phyloP scores from a whole-genome alignment of 2,888 invertebrate genomes.

The Molorchus minor region DNA sequence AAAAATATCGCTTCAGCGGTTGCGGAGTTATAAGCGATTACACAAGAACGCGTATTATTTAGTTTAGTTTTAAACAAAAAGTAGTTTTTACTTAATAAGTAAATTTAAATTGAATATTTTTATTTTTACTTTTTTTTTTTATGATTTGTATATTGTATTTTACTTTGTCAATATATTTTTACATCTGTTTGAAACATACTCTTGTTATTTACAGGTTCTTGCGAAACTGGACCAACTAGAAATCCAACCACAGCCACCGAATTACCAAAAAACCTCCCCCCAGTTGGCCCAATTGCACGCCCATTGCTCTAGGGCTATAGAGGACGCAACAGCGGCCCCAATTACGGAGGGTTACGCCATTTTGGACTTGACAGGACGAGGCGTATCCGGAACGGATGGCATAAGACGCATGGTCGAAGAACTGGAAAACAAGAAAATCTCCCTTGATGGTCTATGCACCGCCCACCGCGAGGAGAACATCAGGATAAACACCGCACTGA shows the following conservation, averaged over 20 bases:
- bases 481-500: conserved; percentile 73
- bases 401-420: conserved; percentile 74
- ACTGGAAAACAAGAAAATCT: conserved; percentile 77
- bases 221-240: conserved; percentile 79
- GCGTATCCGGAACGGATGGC: conserved; percentile 66
- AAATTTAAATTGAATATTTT: no score
- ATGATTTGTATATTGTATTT: no score
- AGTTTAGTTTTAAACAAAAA: no score
- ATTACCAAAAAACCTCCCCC: conserved; percentile 70
- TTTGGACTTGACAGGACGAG: conserved; percentile 73
- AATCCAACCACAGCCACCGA: conserved; percentile 74
- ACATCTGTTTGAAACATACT: neutral
- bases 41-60: no score
- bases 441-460: conserved; percentile 70
- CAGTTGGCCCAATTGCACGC: conserved; percentile 75
- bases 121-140: no score
- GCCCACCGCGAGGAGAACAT: conserved; percentile 75
- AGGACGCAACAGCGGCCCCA: conserved; percentile 73
- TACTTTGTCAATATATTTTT: no score
- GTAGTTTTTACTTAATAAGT: no score
- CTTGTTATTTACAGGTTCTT: conserved; percentile 67
- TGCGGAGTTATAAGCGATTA: no score
- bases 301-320: conserved; percentile 72
- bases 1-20: no score
- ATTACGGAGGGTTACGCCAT: conserved; percentile 77